These are phyloP conservation scores for Fregata magnificens DNA, from an alignment of 2,113 vertebrate genomes.

Conservation along the genomic window DNA sequence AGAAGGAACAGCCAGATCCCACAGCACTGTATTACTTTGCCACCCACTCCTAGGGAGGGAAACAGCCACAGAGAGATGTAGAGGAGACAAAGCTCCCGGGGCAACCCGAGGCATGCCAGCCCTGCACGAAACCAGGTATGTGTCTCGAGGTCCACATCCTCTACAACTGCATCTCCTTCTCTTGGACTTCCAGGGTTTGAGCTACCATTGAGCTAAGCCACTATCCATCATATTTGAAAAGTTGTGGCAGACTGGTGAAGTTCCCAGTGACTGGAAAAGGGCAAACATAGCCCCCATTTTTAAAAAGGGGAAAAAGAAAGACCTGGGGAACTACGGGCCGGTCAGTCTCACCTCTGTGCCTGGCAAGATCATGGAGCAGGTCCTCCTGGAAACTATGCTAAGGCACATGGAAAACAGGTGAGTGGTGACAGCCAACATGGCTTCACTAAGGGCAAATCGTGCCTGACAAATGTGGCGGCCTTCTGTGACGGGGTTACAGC, in stretches of 20 bases:
- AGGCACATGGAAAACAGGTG: not conserved
- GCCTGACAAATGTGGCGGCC: not conserved
- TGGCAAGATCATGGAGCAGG: not conserved
- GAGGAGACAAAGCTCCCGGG: not conserved
- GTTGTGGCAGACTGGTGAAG: not conserved
- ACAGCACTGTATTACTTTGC: not conserved
- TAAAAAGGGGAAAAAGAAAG: not conserved
- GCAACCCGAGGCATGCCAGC: not conserved
- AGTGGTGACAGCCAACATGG: not conserved
- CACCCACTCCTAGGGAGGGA: fast-evolving
- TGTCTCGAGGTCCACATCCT: not conserved
- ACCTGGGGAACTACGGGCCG: not conserved
- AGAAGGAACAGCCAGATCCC: not conserved
- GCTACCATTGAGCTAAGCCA: not conserved
- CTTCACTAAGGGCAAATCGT: not conserved
- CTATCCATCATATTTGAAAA: not conserved
- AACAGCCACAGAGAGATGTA: not conserved
- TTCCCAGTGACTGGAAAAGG: not conserved
- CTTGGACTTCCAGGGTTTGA: not conserved
- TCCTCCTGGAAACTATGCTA: not conserved
- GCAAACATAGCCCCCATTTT: not conserved
- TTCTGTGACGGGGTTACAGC: not conserved
- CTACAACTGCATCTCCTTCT: not conserved
- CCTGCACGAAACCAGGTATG: not conserved
- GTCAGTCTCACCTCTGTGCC: not conserved